These are phyloP conservation scores for Ichneumon xanthorius DNA, from an alignment of 2,888 invertebrate genomes.

Conservation along the genomic window DNA sequence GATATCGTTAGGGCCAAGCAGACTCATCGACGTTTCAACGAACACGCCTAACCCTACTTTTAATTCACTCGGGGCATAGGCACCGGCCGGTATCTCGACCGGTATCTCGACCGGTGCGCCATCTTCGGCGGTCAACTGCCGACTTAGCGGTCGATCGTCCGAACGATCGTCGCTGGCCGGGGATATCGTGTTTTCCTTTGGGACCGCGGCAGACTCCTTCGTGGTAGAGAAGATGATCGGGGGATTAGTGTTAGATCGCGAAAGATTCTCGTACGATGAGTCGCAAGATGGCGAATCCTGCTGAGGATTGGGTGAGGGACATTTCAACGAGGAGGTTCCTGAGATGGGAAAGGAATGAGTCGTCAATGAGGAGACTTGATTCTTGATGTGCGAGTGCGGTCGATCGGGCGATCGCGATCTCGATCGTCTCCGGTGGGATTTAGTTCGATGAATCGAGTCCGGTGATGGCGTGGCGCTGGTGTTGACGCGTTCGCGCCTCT, in stretches of 20 bases:
- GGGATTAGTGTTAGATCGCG: slow-evolving; percentile 25
- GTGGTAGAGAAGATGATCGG: background rate
- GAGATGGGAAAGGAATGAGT: slow-evolving; percentile 59
- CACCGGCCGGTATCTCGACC: background rate
- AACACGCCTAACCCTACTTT: background rate
- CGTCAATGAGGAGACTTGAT: slow-evolving; percentile 50
- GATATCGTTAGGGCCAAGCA: slow-evolving; percentile 59
- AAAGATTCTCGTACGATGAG: slow-evolving; percentile 52
- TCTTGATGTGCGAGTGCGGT: slow-evolving; percentile 56
- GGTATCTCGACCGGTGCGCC: background rate
- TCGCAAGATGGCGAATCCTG: slow-evolving; percentile 36
- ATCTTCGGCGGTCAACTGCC: slow-evolving; percentile 44
- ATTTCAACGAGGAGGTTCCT: slow-evolving; percentile 12
- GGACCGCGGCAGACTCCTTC: background rate
- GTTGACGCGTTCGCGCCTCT: slow-evolving; percentile 62
- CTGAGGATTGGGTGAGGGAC: slow-evolving; percentile 13
- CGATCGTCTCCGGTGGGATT: slow-evolving; percentile 67
- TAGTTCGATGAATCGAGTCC: slow-evolving; percentile 70
- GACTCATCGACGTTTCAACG: background rate
- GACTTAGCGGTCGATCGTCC: slow-evolving; percentile 1
- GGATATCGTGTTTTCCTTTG: slow-evolving; percentile 20
- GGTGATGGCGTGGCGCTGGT: slow-evolving; percentile 74
- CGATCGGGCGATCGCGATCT: slow-evolving; percentile 75
- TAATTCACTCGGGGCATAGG: background rate
- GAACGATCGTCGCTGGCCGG: background rate